Evolutionary conservation across 2,797 vertebrate species (phyloP), one percentile per base, ranked within the genome.

Genomic region (Mycteria americana): DNA sequence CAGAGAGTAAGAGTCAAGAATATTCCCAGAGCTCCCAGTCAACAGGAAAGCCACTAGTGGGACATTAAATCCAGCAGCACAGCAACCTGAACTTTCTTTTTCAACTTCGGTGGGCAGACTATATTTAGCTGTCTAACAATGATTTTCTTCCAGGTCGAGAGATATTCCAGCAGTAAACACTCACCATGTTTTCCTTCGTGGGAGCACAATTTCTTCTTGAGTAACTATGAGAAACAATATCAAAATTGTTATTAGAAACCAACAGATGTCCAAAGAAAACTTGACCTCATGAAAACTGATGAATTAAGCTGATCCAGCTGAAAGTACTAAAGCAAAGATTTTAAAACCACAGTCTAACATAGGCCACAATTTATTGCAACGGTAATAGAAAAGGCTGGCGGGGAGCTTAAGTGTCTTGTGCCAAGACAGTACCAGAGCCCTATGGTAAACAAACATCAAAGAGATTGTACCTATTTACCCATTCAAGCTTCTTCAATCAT

Each of bases 121-220:
- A n/a, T 16, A 27, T 48, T 48, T 37, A 85, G 18, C 39, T 83
- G 22, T 23, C 53, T 35, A 69, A 50, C 5, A 77, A 3, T 4
- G 1, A 33, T 16, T 27, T 75, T 53, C 18, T 62, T 41, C 16
- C 45, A 72, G 23, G 23, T 13, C 1, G 1, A 23, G 22, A 83
- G 15, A 62, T 9, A 31, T n/a, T 68, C 21, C 48, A 95, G 54
- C 33, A 96, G 2, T 46, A 85, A 93, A 65, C 56, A 98, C 98
- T 91, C 95, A 99, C 99, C 99, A 99, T 74, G 97, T 98, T 98
- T 99, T 99, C 98, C 97, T 99, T 93, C 95, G 98, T 41, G 99
- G 99, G 90, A 99, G 96, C 76, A 99, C 97, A 81, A 99, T 96
- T 65, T 98, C 95, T 96, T 99, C 98, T 92, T 90, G 94, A 90